phyloP scores from a whole-genome alignment of 2,113 vertebrate species.

The Lasiurus borealis region DNA sequence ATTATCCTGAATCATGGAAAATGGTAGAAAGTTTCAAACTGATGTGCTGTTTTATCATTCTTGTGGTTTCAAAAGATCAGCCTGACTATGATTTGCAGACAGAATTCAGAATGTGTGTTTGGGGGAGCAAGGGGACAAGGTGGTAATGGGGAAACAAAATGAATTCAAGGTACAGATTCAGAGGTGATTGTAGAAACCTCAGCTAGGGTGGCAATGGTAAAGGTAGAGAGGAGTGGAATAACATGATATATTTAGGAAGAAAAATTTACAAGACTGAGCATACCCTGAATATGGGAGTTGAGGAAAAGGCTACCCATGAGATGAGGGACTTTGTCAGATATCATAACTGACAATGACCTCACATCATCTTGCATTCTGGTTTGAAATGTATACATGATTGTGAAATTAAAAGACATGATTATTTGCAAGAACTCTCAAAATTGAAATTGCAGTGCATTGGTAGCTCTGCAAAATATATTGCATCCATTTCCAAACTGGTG shows the following conservation, averaged over 20 bases:
- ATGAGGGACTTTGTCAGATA: background rate
- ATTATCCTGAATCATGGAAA: conserved; percentile 45
- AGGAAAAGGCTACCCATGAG: background rate
- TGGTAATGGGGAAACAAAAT: background rate
- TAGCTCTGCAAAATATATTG: background rate
- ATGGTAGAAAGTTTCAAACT: background rate
- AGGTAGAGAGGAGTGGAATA: background rate
- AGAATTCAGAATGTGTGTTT: background rate
- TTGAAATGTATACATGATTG: background rate
- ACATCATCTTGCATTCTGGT: background rate
- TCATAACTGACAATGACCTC: background rate
- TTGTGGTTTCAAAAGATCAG: background rate
- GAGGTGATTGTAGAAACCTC: background rate
- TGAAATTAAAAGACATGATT: background rate
- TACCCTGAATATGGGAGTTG: background rate
- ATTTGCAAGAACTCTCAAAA: background rate
- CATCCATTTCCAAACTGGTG: background rate
- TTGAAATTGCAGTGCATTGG: background rate
- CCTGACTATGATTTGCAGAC: background rate
- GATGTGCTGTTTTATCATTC: background rate
- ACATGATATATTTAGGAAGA: background rate
- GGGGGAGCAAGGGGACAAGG: fast-evolving
- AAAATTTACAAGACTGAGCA: background rate
- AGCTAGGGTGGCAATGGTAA: background rate
- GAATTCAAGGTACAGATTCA: background rate